phyloP scores from a whole-genome alignment of 2,113 vertebrate species.

The Vulpes ferrilata region DNA sequence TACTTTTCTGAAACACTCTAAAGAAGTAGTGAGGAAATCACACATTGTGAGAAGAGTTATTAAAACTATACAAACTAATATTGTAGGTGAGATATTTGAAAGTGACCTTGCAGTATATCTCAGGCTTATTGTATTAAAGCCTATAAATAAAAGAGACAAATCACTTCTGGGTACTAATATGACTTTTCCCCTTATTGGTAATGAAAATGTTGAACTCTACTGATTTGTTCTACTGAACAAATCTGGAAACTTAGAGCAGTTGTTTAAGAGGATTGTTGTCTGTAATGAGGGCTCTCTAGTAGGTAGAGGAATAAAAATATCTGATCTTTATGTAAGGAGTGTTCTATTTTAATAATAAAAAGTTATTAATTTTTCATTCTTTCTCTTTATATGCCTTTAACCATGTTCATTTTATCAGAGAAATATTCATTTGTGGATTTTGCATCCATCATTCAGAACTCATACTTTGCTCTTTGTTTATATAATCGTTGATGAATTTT shows the following conservation, averaged over 20 bases:
- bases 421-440: neutral
- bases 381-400: neutral
- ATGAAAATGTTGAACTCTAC: constrained; percentile 77
- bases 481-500: neutral
- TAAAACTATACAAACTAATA: constrained; percentile 65
- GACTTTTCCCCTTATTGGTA: constrained; percentile 63
- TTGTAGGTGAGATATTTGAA: constrained; percentile 80
- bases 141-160: constrained; percentile 79
- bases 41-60: constrained; percentile 43
- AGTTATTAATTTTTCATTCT: neutral
- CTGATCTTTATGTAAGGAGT: neutral
- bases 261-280: constrained; percentile 75
- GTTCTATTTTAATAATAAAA: constrained; percentile 50
- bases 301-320: constrained; percentile 27
- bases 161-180: constrained; percentile 64
- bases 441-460: neutral
- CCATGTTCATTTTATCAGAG: neutral
- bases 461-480: neutral
- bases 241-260: constrained; percentile 60
- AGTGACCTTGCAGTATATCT: constrained; percentile 71
- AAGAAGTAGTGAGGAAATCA: constrained; percentile 36
- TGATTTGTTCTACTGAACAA: constrained; percentile 61
- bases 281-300: constrained; percentile 55
- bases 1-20: constrained; percentile 27
- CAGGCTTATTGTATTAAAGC: constrained; percentile 74